Evolutionary conservation across 2,888 invertebrate genomes (phyloP).

Genomic region (Andricus quercusramuli): DNA sequence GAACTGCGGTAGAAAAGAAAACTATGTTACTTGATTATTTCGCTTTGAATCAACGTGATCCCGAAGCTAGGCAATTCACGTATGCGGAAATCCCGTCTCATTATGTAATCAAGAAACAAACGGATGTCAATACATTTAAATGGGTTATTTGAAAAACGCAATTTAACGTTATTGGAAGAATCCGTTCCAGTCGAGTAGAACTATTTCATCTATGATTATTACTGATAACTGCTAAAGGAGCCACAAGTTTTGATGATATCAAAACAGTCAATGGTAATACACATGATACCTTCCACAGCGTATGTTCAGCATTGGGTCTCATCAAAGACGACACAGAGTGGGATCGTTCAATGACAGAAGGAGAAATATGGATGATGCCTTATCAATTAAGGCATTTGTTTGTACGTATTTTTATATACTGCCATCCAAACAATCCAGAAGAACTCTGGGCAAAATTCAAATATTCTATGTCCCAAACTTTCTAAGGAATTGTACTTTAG

Average conservation of each 20-base stretch:
- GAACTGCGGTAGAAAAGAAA: too few relatives aligned
- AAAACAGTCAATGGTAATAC: conserved; percentile 38
- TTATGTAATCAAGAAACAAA: too few relatives aligned
- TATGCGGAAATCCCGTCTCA: too few relatives aligned
- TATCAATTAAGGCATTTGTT: conserved; percentile 64
- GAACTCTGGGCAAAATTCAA: conserved; percentile 46
- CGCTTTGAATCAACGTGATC: too few relatives aligned
- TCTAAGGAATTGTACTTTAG: background rate
- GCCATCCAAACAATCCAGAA: conserved; percentile 55
- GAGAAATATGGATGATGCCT: conserved; percentile 36
- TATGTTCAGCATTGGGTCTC: conserved; percentile 7
- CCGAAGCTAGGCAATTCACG: too few relatives aligned
- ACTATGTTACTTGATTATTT: too few relatives aligned
- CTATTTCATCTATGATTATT: conserved; percentile 35
- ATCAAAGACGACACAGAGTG: conserved; percentile 45
- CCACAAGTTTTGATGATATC: conserved; percentile 40
- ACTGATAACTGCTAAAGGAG: conserved; percentile 37
- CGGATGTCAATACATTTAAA: too few relatives aligned
- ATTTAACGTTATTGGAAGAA: conserved; percentile 30
- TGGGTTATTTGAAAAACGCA: too few relatives aligned
- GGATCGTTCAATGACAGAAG: conserved; percentile 43
- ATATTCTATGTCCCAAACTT: conserved; percentile 55
- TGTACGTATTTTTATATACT: conserved; percentile 62
- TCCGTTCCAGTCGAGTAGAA: conserved; percentile 44
- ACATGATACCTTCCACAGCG: conserved; percentile 9